Evolutionary conservation across 1,140 invertebrate genomes (phyloP).

Genomic region (Zaprionus vittiger): DNA sequence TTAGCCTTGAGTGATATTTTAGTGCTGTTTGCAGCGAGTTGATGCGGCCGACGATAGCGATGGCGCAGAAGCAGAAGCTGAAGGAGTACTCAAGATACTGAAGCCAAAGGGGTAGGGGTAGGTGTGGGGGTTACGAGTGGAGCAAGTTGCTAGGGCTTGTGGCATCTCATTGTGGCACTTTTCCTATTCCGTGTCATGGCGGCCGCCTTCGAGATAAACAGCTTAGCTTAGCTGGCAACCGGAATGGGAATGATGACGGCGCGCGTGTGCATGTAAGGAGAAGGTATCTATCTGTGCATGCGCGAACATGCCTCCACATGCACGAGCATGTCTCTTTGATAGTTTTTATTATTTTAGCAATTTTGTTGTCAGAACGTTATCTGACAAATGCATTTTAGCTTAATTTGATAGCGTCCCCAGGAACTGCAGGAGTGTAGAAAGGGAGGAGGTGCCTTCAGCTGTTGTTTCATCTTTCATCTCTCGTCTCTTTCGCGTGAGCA

Average conservation of each 20-base stretch:
- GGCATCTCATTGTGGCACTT: conserved; percentile 38
- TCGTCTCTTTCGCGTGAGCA: not conserved
- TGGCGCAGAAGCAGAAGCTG: conserved; percentile 7
- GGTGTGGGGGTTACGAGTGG: not conserved
- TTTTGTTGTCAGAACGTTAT: conserved; percentile 44
- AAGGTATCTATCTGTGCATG: not conserved
- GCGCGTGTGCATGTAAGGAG: not conserved
- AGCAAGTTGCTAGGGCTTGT: not conserved
- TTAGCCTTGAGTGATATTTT: conserved; percentile 78
- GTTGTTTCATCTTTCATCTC: conserved; percentile 16
- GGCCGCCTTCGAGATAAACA: conserved; percentile 62
- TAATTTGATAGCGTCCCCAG: conserved; percentile 37
- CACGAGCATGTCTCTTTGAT: conserved; percentile 24
- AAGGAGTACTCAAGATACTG: not conserved
- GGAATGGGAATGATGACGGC: not conserved
- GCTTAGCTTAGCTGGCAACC: conserved; percentile 27
- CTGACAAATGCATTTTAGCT: conserved; percentile 53
- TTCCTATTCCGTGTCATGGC: conserved; percentile 32
- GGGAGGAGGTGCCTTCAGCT: conserved; percentile 13
- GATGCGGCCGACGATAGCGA: conserved; percentile 51
- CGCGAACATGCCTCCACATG: not conserved
- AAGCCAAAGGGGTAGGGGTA: conserved; percentile 27
- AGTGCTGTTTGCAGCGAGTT: conserved; percentile 70
- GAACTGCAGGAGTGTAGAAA: not conserved
- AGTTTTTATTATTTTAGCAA: conserved; percentile 57